phyloP scores from a whole-genome alignment of 2,888 invertebrate species.

The Halictus quadricinctus region DNA sequence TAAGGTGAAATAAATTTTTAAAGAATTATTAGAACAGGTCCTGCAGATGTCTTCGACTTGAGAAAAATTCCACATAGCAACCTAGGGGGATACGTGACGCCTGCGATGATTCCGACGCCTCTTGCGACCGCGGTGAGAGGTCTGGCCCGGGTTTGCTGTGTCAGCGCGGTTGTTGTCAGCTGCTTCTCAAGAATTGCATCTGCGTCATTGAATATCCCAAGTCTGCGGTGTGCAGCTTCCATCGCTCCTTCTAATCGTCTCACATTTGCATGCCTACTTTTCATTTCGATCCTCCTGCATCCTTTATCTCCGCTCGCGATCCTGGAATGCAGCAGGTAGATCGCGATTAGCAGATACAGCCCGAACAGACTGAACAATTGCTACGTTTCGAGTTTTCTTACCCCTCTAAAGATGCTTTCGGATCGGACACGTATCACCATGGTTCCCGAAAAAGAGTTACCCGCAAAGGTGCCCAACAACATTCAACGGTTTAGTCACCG shows the following conservation, averaged over 20 bases:
- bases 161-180: slow-evolving; percentile 55
- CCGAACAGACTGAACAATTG: not conserved
- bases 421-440: not conserved
- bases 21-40: not conserved
- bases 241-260: not conserved
- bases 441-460: not conserved
- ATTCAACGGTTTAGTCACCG: not conserved
- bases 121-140: not conserved
- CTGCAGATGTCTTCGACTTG: not conserved
- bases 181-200: slow-evolving; percentile 29
- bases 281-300: not conserved
- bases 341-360: not conserved
- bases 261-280: not conserved
- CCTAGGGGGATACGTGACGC: slow-evolving; percentile 1
- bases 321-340: not conserved
- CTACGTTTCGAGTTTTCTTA: not conserved
- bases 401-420: not conserved
- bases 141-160: slow-evolving; percentile 6
- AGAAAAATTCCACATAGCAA: not conserved
- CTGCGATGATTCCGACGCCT: not conserved
- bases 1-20: not conserved
- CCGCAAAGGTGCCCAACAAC: not conserved
- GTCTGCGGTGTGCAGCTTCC: not conserved
- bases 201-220: slow-evolving; percentile 5
- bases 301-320: not conserved